Conservation (phyloP, 2,797 vertebrate species). For the Leuciscus waleckii region DNA sequence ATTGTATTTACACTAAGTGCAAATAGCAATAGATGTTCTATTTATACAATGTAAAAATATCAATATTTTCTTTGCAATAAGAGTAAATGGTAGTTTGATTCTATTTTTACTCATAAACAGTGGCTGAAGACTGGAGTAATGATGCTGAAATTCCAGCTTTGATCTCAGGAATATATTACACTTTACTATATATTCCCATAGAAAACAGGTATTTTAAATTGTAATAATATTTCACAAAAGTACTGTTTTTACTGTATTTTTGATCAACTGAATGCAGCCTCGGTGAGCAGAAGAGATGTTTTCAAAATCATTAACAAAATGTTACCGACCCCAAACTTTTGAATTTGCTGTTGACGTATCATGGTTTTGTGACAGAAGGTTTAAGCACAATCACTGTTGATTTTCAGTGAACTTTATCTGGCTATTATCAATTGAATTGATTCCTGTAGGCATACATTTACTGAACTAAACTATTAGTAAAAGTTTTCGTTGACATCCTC, state of each 20-base stretch:
- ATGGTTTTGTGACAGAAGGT: too few species aligned
- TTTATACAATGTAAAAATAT: too few species aligned
- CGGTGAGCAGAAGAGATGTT: background rate
- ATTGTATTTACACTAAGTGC: too few species aligned
- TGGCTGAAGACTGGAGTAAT: background rate
- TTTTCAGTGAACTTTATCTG: background rate
- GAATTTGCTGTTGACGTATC: too few species aligned
- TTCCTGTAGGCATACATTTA: background rate
- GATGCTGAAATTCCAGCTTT: background rate
- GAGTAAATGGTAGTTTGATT: too few species aligned
- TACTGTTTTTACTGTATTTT: background rate
- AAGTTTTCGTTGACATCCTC: background rate
- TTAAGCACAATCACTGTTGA: too few species aligned
- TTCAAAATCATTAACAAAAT: too few species aligned
- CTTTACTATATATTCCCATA: background rate
- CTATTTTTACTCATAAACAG: too few species aligned
- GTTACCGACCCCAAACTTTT: too few species aligned
- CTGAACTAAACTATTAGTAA: background rate
- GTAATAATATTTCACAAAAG: background rate
- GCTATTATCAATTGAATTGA: background rate
- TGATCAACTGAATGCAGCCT: background rate
- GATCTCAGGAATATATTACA: background rate
- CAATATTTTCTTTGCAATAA: too few species aligned
- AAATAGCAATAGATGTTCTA: too few species aligned
- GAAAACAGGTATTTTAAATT: background rate